These are phyloP conservation scores for Zaprionus kolodkinae DNA, from an alignment of 1,140 invertebrate genomes.

Conservation along the genomic window DNA sequence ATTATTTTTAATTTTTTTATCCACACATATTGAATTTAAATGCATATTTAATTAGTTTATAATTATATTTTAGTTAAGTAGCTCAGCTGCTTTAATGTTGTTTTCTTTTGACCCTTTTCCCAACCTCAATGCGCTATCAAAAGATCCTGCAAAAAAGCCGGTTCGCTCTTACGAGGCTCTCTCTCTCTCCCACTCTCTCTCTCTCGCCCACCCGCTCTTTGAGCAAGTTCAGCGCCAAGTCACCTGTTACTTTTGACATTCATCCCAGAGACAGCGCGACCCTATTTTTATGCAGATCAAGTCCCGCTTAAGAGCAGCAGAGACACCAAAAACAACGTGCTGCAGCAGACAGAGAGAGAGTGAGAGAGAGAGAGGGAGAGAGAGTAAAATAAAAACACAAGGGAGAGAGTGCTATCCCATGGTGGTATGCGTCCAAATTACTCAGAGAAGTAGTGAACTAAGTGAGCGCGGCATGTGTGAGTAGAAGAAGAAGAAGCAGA, in stretches of 20 bases:
- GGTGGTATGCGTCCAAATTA: constrained; percentile 52
- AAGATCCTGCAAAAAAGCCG: constrained; percentile 71
- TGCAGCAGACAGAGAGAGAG: constrained; percentile 16
- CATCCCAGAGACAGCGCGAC: constrained; percentile 67
- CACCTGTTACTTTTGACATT: constrained; percentile 75
- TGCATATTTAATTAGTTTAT: neutral
- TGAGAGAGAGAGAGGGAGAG: neutral
- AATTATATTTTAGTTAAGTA: neutral
- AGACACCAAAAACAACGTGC: constrained; percentile 26
- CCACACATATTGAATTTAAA: neutral
- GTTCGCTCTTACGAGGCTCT: constrained; percentile 59
- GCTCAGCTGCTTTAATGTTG: too few relatives aligned
- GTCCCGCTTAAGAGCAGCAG: constrained; percentile 75
- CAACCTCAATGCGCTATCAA: constrained; percentile 9
- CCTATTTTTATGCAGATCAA: constrained; percentile 81
- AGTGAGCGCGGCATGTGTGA: constrained; percentile 45
- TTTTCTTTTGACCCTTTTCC: neutral
- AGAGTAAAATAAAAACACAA: constrained; percentile 39
- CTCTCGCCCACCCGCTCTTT: constrained; percentile 45
- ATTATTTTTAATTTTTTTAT: neutral
- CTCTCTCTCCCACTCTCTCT: constrained; percentile 16
- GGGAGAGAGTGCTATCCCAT: constrained; percentile 57
- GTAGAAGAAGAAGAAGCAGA: neutral
- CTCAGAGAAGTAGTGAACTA: constrained; percentile 52
- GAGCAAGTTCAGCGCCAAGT: constrained; percentile 47